A percentile compares a stretch with the other conserved stretches of the same genome.
Evolutionary conservation across 2,797 vertebrate species (phyloP).

Genomic region (Picus viridis): DNA sequence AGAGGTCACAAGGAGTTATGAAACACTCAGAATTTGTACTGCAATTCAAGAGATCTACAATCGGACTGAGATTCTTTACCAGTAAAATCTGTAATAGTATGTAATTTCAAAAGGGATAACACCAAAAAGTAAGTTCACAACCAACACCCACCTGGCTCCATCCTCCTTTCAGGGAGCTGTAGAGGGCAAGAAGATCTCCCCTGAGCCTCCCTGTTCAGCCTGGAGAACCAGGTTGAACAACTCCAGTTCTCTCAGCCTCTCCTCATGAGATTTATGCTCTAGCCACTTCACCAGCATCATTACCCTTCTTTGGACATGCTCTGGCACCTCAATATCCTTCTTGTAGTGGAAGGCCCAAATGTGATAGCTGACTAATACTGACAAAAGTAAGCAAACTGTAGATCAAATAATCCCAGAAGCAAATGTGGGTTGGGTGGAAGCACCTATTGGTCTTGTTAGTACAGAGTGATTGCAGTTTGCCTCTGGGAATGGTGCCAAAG

Average conservation of each 20-base stretch:
- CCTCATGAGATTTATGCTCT: too few species aligned
- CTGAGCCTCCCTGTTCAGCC: too few species aligned
- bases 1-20: not conserved
- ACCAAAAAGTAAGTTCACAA: not conserved
- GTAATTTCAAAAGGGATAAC: not conserved
- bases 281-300: too few species aligned
- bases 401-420: not conserved
- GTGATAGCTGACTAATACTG: not conserved
- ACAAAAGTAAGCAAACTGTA: not conserved
- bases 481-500: not conserved
- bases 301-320: too few species aligned
- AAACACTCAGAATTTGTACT: not conserved
- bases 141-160: too few species aligned
- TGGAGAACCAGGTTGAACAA: too few species aligned
- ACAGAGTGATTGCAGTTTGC: not conserved
- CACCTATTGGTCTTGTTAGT: not conserved
- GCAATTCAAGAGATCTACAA: not conserved
- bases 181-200: too few species aligned
- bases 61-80: not conserved
- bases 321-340: not conserved
- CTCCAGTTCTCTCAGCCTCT: too few species aligned
- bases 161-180: too few species aligned
- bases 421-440: not conserved
- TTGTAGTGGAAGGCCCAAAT: not conserved
- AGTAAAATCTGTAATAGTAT: not conserved